Conservation (phyloP, 1,140 invertebrate genomes). For the Trypoxylus dichotomus region DNA sequence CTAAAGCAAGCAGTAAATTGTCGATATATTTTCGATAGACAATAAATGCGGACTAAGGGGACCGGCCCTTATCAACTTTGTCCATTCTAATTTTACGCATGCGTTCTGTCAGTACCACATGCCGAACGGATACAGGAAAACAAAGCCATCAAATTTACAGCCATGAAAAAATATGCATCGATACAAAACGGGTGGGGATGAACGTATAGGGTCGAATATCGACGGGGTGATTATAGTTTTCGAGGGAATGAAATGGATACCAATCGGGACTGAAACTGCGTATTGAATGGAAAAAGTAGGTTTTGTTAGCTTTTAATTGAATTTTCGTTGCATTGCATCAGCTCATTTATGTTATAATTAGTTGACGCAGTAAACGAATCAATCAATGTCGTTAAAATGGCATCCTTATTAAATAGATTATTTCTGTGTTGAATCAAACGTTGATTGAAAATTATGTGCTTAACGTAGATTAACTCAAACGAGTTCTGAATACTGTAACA, state of each 20-base stretch:
- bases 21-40: not conserved
- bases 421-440: too few relatives aligned
- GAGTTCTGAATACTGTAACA: too few relatives aligned
- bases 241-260: not conserved
- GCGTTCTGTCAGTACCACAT: not conserved
- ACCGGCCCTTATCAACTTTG: not conserved
- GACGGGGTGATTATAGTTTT: not conserved
- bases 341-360: not conserved
- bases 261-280: not conserved
- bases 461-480: too few relatives aligned
- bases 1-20: too few relatives aligned
- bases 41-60: not conserved
- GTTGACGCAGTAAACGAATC: not conserved
- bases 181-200: not conserved
- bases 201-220: not conserved
- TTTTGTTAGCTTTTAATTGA: not conserved
- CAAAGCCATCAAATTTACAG: not conserved
- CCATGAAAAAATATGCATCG: conserved; percentile 5
- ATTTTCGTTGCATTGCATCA: not conserved
- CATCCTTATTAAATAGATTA: not conserved
- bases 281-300: not conserved
- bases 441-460: too few relatives aligned
- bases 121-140: not conserved
- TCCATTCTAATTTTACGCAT: conserved; percentile 1
- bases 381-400: not conserved